Conservation (phyloP, 2,797 vertebrate genomes). For the Neosilurus mollespiculum region DNA sequence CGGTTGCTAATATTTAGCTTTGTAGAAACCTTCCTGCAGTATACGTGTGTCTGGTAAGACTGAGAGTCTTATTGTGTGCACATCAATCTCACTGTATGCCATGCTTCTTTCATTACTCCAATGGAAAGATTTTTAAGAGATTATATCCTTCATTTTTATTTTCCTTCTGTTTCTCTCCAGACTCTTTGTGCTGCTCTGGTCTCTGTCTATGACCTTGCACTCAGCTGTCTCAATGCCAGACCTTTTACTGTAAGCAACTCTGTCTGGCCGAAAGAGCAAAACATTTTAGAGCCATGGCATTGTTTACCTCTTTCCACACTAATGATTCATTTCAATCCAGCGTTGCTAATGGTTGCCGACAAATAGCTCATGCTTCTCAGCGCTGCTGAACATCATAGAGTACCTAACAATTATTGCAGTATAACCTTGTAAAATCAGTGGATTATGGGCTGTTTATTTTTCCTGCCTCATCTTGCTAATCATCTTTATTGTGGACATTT, state of each 20-base stretch:
- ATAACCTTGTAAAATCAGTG: slow-evolving; percentile 27
- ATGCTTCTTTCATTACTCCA: not conserved
- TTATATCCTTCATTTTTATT: slow-evolving; percentile 17
- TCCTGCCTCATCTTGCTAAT: slow-evolving; percentile 3
- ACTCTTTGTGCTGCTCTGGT: slow-evolving; percentile 38
- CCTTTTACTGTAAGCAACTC: slow-evolving; percentile 21
- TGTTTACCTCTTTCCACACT: not conserved
- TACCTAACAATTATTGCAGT: not conserved
- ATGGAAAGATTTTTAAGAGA: not conserved
- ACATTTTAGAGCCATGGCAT: not conserved
- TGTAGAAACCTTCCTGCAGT: not conserved
- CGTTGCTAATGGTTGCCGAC: slow-evolving; percentile 16
- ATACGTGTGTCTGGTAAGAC: not conserved
- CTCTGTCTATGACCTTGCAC: slow-evolving; percentile 59
- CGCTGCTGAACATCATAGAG: not conserved
- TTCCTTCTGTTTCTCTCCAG: not conserved
- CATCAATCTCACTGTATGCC: not conserved
- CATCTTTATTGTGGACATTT: slow-evolving; percentile 2
- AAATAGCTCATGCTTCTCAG: slow-evolving; percentile 34
- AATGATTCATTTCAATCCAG: slow-evolving; percentile 38
- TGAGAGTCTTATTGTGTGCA: not conserved
- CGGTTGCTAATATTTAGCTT: not conserved
- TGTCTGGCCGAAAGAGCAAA: not conserved
- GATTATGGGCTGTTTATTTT: slow-evolving; percentile 9
- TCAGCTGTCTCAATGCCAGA: slow-evolving; percentile 40